Percentiles rank a stretch among this genome's conserved stretches.
Evolutionary conservation across 2,888 invertebrate species (phyloP).

Genomic region (Pyrrhia umbra): DNA sequence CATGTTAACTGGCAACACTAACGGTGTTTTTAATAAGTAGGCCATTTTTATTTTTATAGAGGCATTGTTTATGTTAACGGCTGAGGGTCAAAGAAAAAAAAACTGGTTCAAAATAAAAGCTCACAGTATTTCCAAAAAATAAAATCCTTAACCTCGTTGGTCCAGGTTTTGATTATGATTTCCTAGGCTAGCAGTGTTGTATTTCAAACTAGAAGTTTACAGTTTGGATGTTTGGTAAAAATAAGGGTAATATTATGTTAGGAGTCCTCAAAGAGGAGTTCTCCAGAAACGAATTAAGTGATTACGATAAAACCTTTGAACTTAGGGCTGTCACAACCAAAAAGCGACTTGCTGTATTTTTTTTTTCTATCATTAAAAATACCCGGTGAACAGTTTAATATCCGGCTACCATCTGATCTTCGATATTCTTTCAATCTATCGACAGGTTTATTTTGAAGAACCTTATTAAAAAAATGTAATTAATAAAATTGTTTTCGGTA

Average conservation of each 20-base stretch:
- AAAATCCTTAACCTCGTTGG: no score
- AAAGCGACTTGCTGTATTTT: constrained; percentile 12
- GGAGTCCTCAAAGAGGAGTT: no score
- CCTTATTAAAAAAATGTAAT: constrained; percentile 10
- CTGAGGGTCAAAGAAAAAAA: neutral
- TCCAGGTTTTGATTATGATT: neutral
- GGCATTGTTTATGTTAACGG: neutral
- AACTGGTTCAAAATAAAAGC: neutral
- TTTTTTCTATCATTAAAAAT: constrained; percentile 27
- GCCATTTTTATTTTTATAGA: neutral
- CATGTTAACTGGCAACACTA: neutral
- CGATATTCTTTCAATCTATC: constrained; percentile 29
- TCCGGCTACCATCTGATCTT: constrained; percentile 20
- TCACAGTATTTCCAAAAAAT: neutral
- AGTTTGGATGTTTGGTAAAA: neutral
- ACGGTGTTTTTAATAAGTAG: neutral
- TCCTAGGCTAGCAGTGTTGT: neutral
- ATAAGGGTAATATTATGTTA: no score
- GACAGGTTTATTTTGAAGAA: constrained; percentile 15
- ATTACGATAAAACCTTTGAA: neutral
- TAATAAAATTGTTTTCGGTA: neutral
- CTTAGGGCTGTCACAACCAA: constrained; percentile 5
- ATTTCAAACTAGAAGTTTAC: no score
- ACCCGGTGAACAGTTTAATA: constrained; percentile 29
- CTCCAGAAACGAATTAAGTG: no score